phyloP scores from a whole-genome alignment of 2,113 vertebrate species.

The Odobenus rosmarus region DNA sequence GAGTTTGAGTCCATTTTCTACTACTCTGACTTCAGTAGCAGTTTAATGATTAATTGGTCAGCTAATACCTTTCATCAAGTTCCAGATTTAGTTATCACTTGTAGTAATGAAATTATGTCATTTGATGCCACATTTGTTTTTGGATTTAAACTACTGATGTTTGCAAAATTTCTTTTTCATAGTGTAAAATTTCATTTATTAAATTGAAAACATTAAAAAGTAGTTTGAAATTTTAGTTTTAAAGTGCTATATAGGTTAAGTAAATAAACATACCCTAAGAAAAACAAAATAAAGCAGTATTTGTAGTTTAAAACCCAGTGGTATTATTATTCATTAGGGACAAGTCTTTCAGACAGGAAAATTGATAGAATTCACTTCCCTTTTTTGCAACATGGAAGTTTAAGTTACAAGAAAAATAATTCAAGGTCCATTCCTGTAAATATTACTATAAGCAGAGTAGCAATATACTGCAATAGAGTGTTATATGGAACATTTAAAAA shows the following conservation, averaged over 20 bases:
- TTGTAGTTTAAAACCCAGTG: background rate
- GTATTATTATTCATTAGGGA: background rate
- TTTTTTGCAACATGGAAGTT: background rate
- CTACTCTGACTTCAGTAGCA: slow-evolving; percentile 70
- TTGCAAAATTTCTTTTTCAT: background rate
- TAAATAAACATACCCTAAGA: background rate
- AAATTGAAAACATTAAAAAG: background rate
- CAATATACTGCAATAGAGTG: background rate
- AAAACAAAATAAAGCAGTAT: background rate
- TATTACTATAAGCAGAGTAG: background rate
- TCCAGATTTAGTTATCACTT: slow-evolving; percentile 34
- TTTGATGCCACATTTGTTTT: background rate
- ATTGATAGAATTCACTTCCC: background rate
- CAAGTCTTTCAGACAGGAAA: background rate
- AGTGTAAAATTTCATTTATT: background rate
- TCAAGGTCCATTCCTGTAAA: background rate
- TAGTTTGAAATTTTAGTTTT: background rate
- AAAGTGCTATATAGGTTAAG: background rate
- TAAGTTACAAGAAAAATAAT: slow-evolving; percentile 21
- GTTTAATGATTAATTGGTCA: slow-evolving; percentile 70
- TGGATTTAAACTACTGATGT: background rate
- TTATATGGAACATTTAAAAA: background rate
- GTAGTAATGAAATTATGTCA: background rate
- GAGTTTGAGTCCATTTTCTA: slow-evolving; percentile 63
- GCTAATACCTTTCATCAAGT: slow-evolving; percentile 67